A percentile compares a stretch with the other conserved stretches of the same genome.
Evolutionary conservation across 2,888 invertebrate genomes (phyloP).

Genomic region (Cephus pulcher): DNA sequence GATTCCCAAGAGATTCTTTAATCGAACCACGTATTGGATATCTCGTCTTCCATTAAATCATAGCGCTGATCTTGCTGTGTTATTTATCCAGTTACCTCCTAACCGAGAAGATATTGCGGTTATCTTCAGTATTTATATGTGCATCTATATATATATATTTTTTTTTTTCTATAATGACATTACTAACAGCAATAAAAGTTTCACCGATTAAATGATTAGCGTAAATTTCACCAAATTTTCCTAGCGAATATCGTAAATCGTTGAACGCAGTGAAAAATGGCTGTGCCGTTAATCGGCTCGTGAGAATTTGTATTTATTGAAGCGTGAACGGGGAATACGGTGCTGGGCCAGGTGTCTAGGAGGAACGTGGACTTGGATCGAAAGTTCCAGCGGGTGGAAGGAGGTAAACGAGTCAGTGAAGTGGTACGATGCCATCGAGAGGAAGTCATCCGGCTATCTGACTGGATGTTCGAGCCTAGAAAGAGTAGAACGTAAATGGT

Average conservation of each 20-base stretch:
- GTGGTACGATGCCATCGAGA: not conserved
- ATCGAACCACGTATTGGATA: not conserved
- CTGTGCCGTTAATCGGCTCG: not conserved
- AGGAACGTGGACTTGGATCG: not conserved
- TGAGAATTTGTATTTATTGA: not conserved
- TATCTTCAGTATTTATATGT: not conserved
- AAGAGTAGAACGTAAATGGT: not conserved
- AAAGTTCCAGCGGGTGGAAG: not conserved
- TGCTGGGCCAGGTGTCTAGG: not conserved
- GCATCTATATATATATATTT: not conserved
- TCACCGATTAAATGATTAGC: not conserved
- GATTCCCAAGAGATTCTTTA: not conserved
- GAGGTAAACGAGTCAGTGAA: not conserved
- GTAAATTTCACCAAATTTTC: not conserved
- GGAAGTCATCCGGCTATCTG: not conserved
- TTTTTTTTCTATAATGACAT: not conserved
- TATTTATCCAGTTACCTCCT: not conserved
- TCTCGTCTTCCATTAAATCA: not conserved
- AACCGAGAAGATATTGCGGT: not conserved
- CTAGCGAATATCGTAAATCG: not conserved
- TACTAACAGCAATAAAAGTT: not conserved
- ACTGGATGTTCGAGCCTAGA: not conserved
- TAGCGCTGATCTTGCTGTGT: not conserved
- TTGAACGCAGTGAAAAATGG: not conserved
- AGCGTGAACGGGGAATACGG: not conserved